Base-by-base conservation (phyloP, 2,113 vertebrate species). In the Sebastes fasciatus region DNA sequence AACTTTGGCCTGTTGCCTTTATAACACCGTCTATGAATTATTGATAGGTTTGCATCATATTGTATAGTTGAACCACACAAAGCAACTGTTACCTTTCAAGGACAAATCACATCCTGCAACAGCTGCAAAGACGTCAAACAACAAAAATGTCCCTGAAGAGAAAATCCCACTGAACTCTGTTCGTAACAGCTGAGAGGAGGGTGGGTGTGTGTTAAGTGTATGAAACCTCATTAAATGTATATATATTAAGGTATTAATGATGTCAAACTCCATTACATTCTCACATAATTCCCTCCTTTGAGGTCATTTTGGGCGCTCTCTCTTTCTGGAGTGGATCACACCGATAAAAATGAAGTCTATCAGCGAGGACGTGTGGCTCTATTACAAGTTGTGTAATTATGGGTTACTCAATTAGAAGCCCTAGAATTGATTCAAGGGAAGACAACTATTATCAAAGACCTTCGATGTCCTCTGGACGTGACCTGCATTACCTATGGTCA, bases 161-260 rank as follows among this genome's bases (percentile, higher is more conserved):
- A 60, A 60, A 64, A 68, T 42, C 72, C 16, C 55, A 68, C 54
- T 77, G 58, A n/a, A 49, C 61, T 70, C 62, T 23, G 48, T 34
- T 49, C 70, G n/a, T 16, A 79, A 69, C 34, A 69, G 61, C 55
- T 42, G 13, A n/a, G 63, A 48, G 4, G 57, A 67, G 0, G 62
- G 3, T 12, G 17, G 16, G 17, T 9, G 66, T 16, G 64, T 43
- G 77, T 14, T 12, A 51, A 55, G 48, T n/a, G 70, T 55, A 42
- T 67, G 48, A 65, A 82, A 60, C 13, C 77, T 83, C 84, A 74
- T 85, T 85, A 81, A 78, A 82, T 26, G 54, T 14, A 73, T 34
- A 63, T 34, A 74, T 77, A 10, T 23, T 64, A 40, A 11, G 17
- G 62, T 73, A 40, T 67, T 55, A 48, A 52, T n/a, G 3, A 84